Base-by-base conservation (phyloP, 2,888 invertebrate species). In the Pycnomerus fuliginosus region DNA sequence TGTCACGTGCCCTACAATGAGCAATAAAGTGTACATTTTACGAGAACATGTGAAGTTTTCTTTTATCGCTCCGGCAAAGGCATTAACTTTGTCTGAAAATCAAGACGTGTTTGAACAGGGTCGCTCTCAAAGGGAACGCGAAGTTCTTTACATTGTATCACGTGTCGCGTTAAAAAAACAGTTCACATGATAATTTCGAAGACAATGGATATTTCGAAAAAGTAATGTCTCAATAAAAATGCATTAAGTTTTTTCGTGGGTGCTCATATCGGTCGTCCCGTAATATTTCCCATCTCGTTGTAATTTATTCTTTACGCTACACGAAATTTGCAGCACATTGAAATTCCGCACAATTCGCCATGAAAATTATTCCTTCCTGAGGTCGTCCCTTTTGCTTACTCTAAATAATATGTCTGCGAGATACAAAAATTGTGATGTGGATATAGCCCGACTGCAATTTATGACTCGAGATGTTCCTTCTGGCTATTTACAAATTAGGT, bases 321-420 rank as follows among this genome's bases (percentile, higher is more conserved):
- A 47, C 42, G 33, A 15, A 36, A 35, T 49, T 51, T 50, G 45
- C 46, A 47, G 35, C 48, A 48, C 40, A 56, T 56, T 53, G 50
- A 48, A 54, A 50, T 56, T 52, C 50, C 33, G 44, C 32, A 50
- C 50, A 45, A 52, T 51, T 54, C 46, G 39, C 48, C 48, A 42
- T 52, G 48, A 50, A 55, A 55, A 55, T 55, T 50, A 55, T 55
- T 52, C 52, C 50, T 48, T 40, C 27, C 33, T 28, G 40, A 10
- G 33, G 32, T 40, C 33, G n/a, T n/a, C n/a, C 33, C 32, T 32
- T 37, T 37, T 28, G 46, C 48, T 46, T 49, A 44, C 42, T 20
- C 48, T 48, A 51, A 51, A 48, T n/a, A n/a, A n/a, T 43, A 48
- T 43, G 50, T 35, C 48, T 40, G 28, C 43, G 44, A 39, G 44